phyloP scores from a whole-genome alignment of 2,888 invertebrate species.

The Barypeithes pellucidus region DNA sequence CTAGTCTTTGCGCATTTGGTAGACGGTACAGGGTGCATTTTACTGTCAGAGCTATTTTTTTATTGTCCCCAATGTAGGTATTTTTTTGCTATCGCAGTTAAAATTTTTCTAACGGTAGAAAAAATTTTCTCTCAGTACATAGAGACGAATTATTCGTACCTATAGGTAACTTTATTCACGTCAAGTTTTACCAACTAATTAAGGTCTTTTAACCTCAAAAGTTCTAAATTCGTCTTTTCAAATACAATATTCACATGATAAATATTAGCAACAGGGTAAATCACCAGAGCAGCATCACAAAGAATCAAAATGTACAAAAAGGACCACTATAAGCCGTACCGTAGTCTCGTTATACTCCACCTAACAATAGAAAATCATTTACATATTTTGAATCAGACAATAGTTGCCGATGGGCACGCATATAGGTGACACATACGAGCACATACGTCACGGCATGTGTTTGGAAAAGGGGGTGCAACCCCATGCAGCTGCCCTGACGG shows the following conservation, averaged over 20 bases:
- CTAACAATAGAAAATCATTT: slow-evolving; percentile 51
- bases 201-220: too few species aligned
- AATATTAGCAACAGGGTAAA: slow-evolving; percentile 9
- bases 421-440: slow-evolving; percentile 55
- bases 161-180: too few species aligned
- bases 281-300: slow-evolving; percentile 19
- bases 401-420: slow-evolving; percentile 50
- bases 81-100: too few species aligned
- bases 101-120: too few species aligned
- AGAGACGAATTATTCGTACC: too few species aligned
- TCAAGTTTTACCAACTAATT: too few species aligned
- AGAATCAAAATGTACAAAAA: slow-evolving; percentile 20
- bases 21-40: too few species aligned
- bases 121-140: too few species aligned
- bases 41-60: too few species aligned
- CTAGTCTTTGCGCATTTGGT: too few species aligned
- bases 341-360: slow-evolving; percentile 19
- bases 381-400: slow-evolving; percentile 52
- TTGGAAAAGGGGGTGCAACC: slow-evolving; percentile 62
- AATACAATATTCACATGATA: not conserved
- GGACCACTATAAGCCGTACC: slow-evolving; percentile 13
- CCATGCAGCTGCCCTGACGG: slow-evolving; percentile 63
- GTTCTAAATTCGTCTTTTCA: too few species aligned
- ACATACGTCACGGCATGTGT: slow-evolving; percentile 55
- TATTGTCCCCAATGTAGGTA: too few species aligned